Base-by-base conservation (phyloP, 2,113 vertebrate species). In the Glareola pratincola region DNA sequence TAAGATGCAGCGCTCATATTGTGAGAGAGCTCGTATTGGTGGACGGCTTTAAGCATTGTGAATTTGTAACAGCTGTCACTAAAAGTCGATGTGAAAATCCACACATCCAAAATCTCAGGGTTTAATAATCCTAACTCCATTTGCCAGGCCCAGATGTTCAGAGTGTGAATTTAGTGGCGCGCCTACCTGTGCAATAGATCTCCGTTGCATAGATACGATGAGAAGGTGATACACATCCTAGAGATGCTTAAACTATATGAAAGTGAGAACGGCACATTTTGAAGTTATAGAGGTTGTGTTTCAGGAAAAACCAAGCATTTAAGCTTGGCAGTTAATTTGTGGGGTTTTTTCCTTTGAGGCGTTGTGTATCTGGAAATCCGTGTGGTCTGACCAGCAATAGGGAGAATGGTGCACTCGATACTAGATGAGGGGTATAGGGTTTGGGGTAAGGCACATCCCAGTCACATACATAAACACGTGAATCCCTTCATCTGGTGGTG, bases 361-460 rank as follows among this genome's bases (percentile, higher is more conserved):
- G 0, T 20, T 64, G 4, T 23, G 13, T 62, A 7, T 88, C 47
- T 71, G 45, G 77, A 87, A 87, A 57, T 59, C 18, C 18, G 1
- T 1, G 5, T 20, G 20, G 43, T 12, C 50, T 76, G 37, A 47
- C 20, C 11, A 73, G n/a, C n/a, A 4, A 16, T 80, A 30, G 34
- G 57, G 39, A 68, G 51, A 1, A 2, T 27, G 22, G 30, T 84
- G 30, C 67, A n/a, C n/a, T 72, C 0, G 0, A 0, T 85, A n/a
- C 21, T 32, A 37, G 60, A 8, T 41, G 59, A 39, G 54, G 12
- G 11, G 0, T 45, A 0, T n/a, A 39, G 10, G 53, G 8, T 36
- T 79, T 82, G 43, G 36, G 34, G 23, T 79, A 93, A 57, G 48
- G 51, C 36, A 41, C 41, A 41, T 10, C 41, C 20, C 32, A 26